phyloP scores from a whole-genome alignment of 2,113 vertebrate species.

The Callipepla squamata region DNA sequence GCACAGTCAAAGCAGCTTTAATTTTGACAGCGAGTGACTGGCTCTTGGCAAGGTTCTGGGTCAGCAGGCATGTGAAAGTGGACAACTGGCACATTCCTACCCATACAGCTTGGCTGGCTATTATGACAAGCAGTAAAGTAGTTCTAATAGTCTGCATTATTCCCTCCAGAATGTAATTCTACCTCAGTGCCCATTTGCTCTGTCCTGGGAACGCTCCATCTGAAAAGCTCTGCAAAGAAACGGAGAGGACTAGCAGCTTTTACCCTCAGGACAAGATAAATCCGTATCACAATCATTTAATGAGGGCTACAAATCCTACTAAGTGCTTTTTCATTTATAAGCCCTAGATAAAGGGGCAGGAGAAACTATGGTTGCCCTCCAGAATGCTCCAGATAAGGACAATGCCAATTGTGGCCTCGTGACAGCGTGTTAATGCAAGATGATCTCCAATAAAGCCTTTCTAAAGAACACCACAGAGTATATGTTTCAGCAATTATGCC shows the following conservation, averaged over 20 bases:
- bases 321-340: constrained; percentile 39
- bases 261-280: constrained; percentile 55
- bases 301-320: constrained; percentile 47
- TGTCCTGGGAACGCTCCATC: background rate
- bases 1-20: background rate
- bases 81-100: background rate
- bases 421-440: constrained; percentile 7
- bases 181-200: background rate
- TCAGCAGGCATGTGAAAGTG: background rate
- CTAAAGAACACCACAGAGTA: background rate
- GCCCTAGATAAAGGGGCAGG: constrained; percentile 20
- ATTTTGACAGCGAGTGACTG: background rate
- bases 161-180: constrained; percentile 11
- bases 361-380: background rate
- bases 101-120: background rate
- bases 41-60: background rate
- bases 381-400: constrained; percentile 27
- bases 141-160: background rate
- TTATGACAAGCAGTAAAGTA: background rate
- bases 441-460: constrained; percentile 6
- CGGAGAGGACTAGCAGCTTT: constrained; percentile 26
- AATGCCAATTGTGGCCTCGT: constrained; percentile 4
- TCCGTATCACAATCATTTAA: constrained; percentile 38
- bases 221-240: constrained; percentile 29
- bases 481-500: background rate